Percentiles rank a stretch among this genome's conserved stretches.
phyloP scores from a whole-genome alignment of 2,888 invertebrate genomes.

The Tinea trinotella region DNA sequence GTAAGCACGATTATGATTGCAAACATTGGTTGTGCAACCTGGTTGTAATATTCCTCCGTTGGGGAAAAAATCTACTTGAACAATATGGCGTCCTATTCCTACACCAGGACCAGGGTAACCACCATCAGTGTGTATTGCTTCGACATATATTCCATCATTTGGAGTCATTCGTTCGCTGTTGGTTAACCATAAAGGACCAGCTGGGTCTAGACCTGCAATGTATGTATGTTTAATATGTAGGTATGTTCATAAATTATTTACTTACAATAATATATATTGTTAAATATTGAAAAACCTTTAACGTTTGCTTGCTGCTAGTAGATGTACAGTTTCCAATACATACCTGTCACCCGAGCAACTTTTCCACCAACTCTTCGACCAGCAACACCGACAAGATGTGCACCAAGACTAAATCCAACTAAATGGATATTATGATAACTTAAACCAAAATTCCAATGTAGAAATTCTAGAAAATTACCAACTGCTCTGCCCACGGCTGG shows the following conservation, averaged over 20 bases:
- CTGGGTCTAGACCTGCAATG: conserved; percentile 25
- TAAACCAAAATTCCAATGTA: conserved; percentile 37
- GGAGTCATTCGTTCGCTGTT: conserved; percentile 10
- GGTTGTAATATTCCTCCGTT: conserved; percentile 30
- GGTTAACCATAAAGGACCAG: conserved; percentile 45
- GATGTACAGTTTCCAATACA: neutral
- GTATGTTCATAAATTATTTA: neutral
- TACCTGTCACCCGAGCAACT: conserved; percentile 51
- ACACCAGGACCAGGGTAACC: conserved; percentile 12
- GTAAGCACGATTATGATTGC: conserved; percentile 16
- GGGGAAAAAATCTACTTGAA: conserved; percentile 17
- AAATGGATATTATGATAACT: conserved; percentile 44
- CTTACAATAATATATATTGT: neutral
- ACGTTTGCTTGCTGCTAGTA: too few relatives aligned
- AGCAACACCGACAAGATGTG: conserved; percentile 56
- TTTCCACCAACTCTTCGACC: conserved; percentile 45
- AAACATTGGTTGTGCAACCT: conserved; percentile 14
- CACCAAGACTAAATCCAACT: conserved; percentile 62
- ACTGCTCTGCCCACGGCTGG: conserved; percentile 49
- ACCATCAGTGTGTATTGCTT: conserved; percentile 19
- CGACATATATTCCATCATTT: conserved; percentile 28
- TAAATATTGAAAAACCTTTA: too few relatives aligned
- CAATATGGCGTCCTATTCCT: conserved; percentile 17
- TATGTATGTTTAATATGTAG: neutral
- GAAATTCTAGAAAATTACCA: conserved; percentile 49